These are phyloP conservation scores for Xanthia icteritia DNA, from an alignment of 2,888 invertebrate species.

Conservation along the genomic window DNA sequence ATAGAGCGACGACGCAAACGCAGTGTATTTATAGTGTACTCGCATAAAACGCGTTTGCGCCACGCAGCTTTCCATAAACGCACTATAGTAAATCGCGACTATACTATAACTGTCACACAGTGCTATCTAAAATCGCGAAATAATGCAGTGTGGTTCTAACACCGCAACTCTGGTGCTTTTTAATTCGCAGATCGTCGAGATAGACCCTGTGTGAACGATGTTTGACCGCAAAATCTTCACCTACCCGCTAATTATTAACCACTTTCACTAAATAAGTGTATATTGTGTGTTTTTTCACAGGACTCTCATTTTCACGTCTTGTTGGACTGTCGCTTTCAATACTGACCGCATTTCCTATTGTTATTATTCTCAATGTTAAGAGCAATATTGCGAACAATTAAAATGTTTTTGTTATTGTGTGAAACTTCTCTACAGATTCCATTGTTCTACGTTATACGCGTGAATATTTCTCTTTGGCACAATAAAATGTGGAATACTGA, in stretches of 20 bases:
- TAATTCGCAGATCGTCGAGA: constrained; percentile 24
- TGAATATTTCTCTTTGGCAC: constrained; percentile 45
- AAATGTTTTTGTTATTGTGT: constrained; percentile 60
- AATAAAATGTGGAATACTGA: constrained; percentile 56
- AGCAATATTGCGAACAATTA: constrained; percentile 58
- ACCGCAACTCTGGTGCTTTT: constrained; percentile 1
- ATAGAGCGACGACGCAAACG: constrained; percentile 33
- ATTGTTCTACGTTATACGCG: constrained; percentile 52
- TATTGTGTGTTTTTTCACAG: constrained; percentile 67
- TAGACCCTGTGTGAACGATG: constrained; percentile 50
- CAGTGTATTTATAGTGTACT: constrained; percentile 28
- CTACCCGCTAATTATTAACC: constrained; percentile 59
- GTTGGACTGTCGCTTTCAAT: constrained; percentile 56
- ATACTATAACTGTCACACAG: constrained; percentile 37
- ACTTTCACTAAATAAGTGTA: constrained; percentile 64
- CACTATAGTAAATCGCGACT: constrained; percentile 31
- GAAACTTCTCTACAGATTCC: constrained; percentile 55
- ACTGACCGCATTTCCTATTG: constrained; percentile 61
- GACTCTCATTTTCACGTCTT: constrained; percentile 65
- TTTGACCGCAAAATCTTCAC: constrained; percentile 60
- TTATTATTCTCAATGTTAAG: constrained; percentile 54
- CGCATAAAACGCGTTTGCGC: constrained; percentile 7
- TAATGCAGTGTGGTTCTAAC: constrained; percentile 16
- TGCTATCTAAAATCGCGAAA: constrained; percentile 25
- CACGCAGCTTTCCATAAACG: constrained; percentile 31